A percentile compares a stretch with the other conserved stretches of the same genome.
Evolutionary conservation across 2,888 invertebrate species (phyloP).

Genomic region (Branchellion lobata): DNA sequence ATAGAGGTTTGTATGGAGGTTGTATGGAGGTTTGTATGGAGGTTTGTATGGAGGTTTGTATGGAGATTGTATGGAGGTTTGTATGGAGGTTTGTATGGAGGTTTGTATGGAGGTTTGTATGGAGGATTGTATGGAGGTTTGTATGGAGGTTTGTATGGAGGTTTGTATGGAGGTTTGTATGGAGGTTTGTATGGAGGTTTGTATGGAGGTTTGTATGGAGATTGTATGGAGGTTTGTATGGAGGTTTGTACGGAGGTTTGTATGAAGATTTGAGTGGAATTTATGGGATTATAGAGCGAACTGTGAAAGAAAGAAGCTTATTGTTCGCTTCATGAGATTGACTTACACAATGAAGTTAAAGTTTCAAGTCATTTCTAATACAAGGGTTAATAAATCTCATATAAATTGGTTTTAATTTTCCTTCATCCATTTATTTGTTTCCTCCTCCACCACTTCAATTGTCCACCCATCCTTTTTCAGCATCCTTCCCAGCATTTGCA

Average conservation of each 20-base stretch:
- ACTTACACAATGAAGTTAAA: too few species aligned
- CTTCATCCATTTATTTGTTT: too few species aligned
- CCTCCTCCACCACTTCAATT: too few species aligned
- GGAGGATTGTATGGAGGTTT: neutral
- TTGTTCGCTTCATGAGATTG: too few species aligned
- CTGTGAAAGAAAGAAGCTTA: too few species aligned
- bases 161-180: neutral
- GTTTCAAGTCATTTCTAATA: too few species aligned
- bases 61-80: neutral
- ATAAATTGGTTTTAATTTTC: too few species aligned
- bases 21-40: neutral
- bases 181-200: neutral
- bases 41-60: neutral
- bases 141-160: neutral
- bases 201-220: constrained; percentile 1
- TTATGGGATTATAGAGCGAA: too few species aligned
- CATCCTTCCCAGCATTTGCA: too few species aligned
- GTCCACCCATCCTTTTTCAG: too few species aligned
- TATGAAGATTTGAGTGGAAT: neutral
- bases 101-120: neutral
- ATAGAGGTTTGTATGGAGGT: neutral
- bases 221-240: neutral
- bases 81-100: neutral
- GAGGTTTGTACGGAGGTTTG: neutral
- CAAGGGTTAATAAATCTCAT: too few species aligned